phyloP scores from a whole-genome alignment of 2,113 vertebrate species.

The Mungos mungo region DNA sequence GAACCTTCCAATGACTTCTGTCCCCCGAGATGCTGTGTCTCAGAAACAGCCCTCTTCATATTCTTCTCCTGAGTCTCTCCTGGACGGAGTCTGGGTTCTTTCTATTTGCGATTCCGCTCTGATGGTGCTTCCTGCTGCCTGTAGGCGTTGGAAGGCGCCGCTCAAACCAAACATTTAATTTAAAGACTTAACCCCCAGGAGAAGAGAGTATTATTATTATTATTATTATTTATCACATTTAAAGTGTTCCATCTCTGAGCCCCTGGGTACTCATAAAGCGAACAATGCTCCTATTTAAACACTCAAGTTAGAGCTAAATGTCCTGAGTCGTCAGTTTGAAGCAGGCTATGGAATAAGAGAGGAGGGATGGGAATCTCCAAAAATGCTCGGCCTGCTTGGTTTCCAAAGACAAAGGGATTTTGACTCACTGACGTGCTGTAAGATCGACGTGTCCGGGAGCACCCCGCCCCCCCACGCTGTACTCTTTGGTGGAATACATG shows the following conservation, averaged over 20 bases:
- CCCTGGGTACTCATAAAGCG: neutral
- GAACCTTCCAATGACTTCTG: neutral
- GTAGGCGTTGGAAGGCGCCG: neutral
- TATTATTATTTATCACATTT: constrained; percentile 6
- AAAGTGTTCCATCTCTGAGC: neutral
- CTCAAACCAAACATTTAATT: constrained; percentile 29
- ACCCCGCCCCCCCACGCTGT: no score
- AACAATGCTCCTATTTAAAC: neutral
- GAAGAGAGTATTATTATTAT: neutral
- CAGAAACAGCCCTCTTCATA: neutral
- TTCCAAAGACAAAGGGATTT: neutral
- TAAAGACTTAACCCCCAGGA: neutral
- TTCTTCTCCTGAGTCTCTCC: neutral
- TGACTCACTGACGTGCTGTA: neutral
- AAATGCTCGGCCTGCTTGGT: neutral
- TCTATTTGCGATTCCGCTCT: neutral
- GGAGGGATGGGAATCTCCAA: neutral
- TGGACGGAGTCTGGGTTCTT: neutral
- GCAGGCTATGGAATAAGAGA: neutral
- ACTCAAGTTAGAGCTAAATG: neutral
- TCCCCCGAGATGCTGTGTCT: neutral
- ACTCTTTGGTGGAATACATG: accelerated
- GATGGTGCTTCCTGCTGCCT: neutral
- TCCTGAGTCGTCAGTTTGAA: neutral
- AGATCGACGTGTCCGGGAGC: neutral